Evolutionary conservation across 1,140 invertebrate species (phyloP).

Genomic region (Calephelis virginiensis): DNA sequence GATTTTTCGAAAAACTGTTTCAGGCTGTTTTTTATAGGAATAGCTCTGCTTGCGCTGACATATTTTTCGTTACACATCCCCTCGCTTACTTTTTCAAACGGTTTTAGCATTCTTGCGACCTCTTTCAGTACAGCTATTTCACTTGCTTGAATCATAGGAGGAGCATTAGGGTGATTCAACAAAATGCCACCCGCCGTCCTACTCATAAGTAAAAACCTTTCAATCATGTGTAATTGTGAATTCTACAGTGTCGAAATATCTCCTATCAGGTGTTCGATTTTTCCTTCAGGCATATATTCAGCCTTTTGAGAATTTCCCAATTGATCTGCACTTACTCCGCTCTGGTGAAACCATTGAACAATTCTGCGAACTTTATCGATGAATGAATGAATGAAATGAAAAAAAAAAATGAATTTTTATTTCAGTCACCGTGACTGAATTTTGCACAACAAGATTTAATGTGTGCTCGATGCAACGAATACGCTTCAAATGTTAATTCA

Average conservation of each 20-base stretch:
- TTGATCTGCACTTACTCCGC: slow-evolving; percentile 33
- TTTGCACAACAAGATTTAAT: slow-evolving; percentile 36
- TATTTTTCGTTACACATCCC: slow-evolving; percentile 34
- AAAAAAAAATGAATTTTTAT: too few relatives aligned
- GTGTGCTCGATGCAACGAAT: slow-evolving; percentile 38
- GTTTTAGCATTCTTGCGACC: slow-evolving; percentile 29
- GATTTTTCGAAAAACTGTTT: too few relatives aligned
- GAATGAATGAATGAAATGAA: too few relatives aligned
- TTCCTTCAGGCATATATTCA: slow-evolving; percentile 35
- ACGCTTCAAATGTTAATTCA: slow-evolving; percentile 45
- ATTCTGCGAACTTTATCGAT: slow-evolving; percentile 44
- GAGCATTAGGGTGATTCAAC: slow-evolving; percentile 36
- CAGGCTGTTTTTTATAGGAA: slow-evolving; percentile 26
- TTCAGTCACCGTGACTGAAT: slow-evolving; percentile 34
- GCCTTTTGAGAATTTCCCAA: slow-evolving; percentile 31
- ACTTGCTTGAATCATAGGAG: slow-evolving; percentile 38
- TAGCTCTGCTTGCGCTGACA: slow-evolving; percentile 33
- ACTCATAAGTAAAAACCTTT: slow-evolving; percentile 31
- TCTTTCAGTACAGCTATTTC: slow-evolving; percentile 40
- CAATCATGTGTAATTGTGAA: slow-evolving; percentile 36
- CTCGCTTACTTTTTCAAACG: slow-evolving; percentile 31
- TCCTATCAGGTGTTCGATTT: slow-evolving; percentile 36
- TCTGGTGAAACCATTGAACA: slow-evolving; percentile 44
- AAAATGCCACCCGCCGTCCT: slow-evolving; percentile 35
- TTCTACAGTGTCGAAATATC: slow-evolving; percentile 35